phyloP scores from a whole-genome alignment of 1,140 invertebrate genomes.

The Drosophila albomicans region DNA sequence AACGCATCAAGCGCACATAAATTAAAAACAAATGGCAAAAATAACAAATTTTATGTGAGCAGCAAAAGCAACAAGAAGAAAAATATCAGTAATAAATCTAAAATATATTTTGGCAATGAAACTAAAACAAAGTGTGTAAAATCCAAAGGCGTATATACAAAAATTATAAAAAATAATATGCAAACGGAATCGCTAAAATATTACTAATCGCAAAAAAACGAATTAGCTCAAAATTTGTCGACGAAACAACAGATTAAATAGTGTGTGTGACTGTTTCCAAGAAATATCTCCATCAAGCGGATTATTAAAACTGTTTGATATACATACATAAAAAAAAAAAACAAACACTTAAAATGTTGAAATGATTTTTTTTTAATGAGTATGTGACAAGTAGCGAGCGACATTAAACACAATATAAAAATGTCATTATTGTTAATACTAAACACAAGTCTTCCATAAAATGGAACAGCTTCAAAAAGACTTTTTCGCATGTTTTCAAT shows the following conservation, averaged over 20 bases:
- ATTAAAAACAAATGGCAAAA: constrained; percentile 17
- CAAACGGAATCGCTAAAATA: constrained; percentile 2
- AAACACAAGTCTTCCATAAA: constrained; percentile 58
- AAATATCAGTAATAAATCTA: constrained; percentile 24
- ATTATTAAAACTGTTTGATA: constrained; percentile 24
- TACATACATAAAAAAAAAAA: not conserved
- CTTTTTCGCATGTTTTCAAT: constrained; percentile 21
- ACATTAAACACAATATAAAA: constrained; percentile 60
- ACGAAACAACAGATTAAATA: constrained; percentile 1
- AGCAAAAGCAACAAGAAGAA: constrained; percentile 10
- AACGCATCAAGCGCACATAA: constrained; percentile 16
- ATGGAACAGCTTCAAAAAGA: constrained; percentile 35
- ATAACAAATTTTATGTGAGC: constrained; percentile 28
- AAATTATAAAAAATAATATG: not conserved
- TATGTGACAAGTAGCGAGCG: constrained; percentile 19
- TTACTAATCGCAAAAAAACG: not conserved
- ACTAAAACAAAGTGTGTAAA: constrained; percentile 26
- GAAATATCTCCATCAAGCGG: constrained; percentile 6
- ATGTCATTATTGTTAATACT: constrained; percentile 47
- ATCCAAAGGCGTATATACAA: constrained; percentile 16
- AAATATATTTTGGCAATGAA: constrained; percentile 4
- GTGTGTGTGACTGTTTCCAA: constrained; percentile 7
- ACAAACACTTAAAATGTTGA: constrained; percentile 5
- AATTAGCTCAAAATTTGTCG: not conserved
- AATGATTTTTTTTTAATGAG: constrained; percentile 2